Evolutionary conservation across 2,797 vertebrate genomes (phyloP), one percentile per base, ranked within the genome.

Genomic region (Chromis chromis): DNA sequence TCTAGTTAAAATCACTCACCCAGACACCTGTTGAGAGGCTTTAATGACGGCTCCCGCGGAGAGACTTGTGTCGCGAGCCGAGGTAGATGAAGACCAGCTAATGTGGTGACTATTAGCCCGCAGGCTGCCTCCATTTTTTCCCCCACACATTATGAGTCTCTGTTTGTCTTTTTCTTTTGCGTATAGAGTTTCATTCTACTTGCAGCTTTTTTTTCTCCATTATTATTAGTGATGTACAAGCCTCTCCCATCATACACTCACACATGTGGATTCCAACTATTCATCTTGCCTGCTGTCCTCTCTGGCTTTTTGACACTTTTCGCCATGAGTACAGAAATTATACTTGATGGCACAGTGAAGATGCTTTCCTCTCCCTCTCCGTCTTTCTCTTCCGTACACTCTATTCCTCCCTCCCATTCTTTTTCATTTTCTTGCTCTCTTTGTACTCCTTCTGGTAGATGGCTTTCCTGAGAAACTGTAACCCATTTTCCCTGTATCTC

Each of bases 1-100:
- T 89, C 79, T 91, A 79, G 82, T 89, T 91, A 85, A 82, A 91
- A 90, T 93, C 91, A 82, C 74, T 92, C 90, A 88, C 73, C 71
- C 82, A 58, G 75, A 83, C 91, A 93, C 90, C 90, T 91, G 89
- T 75, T 88, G 86, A 81, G 83, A 83, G 84, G 70, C 72, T 88
- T 89, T 93, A 91, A 92, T 89, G 89, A 90, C 84, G 78, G 86
- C 82, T 88, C 70, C 61, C 28, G 4, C 63, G 53, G 61, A 73
- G 69, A 81, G 78, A 81, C 82, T 73, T 72, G 74, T 82, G 78
- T 74, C 65, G 64, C 71, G 70, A 59, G 59, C 61, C 31, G 21
- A 79, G 74, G 42, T 56, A 52, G 68, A 56, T 77, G 76, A 70
- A 63, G 81, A 68, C 31, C 7, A 9, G 52, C 79, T 86, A 77